Percentiles rank a stretch among this genome's conserved stretches.
phyloP scores from a whole-genome alignment of 2,888 invertebrate species.

The Carabus problematicus region DNA sequence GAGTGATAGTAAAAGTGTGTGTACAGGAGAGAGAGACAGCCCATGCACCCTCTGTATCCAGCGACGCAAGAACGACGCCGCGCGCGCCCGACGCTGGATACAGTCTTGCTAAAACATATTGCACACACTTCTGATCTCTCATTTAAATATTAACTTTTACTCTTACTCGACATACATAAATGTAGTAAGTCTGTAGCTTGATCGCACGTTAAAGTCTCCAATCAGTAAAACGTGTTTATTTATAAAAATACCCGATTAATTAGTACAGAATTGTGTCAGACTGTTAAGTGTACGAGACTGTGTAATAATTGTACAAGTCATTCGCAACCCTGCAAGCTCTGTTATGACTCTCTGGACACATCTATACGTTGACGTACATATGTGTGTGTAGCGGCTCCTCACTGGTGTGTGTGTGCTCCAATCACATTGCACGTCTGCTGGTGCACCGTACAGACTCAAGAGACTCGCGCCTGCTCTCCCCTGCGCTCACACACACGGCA shows the following conservation, averaged over 20 bases:
- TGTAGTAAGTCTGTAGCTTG: neutral
- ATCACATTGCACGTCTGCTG: slow-evolving; percentile 29
- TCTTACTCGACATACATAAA: neutral
- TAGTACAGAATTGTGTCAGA: too few species aligned
- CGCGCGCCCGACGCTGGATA: neutral
- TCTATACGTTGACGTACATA: too few species aligned
- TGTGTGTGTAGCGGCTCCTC: too few species aligned
- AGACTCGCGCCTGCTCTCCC: slow-evolving; percentile 66
- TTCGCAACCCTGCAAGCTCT: too few species aligned
- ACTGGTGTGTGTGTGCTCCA: slow-evolving; percentile 64
- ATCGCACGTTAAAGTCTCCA: slow-evolving; percentile 9
- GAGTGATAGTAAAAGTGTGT: too few species aligned
- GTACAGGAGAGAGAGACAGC: neutral
- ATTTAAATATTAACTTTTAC: neutral
- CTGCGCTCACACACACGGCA: slow-evolving; percentile 62
- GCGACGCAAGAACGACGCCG: neutral
- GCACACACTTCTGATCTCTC: neutral
- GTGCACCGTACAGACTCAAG: slow-evolving; percentile 66
- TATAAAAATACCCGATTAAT: neutral
- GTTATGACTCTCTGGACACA: too few species aligned
- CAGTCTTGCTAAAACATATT: neutral
- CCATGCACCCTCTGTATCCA: neutral
- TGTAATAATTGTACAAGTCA: too few species aligned
- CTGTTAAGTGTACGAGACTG: too few species aligned
- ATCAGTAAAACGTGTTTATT: neutral